phyloP scores from a whole-genome alignment of 1,140 invertebrate species.

The Aphelinus certus region DNA sequence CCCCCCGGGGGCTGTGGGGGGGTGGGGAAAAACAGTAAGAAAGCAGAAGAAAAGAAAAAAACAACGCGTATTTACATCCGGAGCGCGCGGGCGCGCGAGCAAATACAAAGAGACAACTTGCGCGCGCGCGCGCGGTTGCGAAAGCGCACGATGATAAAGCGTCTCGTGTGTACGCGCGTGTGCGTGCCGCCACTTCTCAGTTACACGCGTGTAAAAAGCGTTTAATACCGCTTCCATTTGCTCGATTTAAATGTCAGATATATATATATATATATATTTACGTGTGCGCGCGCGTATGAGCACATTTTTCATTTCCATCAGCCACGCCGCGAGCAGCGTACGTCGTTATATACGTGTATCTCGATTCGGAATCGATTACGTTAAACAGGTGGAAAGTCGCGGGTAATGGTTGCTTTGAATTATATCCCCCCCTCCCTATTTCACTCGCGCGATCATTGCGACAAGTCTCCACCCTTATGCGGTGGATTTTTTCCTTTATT shows the following conservation, averaged over 20 bases:
- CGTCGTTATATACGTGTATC: conserved; percentile 1
- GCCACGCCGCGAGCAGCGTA: background rate
- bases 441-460: no score
- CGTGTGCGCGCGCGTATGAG: no score
- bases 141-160: conserved; percentile 16
- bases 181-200: background rate
- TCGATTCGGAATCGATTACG: conserved; percentile 16
- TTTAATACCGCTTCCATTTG: conserved; percentile 23
- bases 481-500: no score
- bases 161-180: background rate
- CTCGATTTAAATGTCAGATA: conserved; percentile 21
- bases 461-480: no score
- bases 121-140: background rate
- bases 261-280: no score
- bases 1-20: no score
- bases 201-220: conserved; percentile 9
- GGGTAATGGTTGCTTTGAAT: background rate
- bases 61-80: conserved; percentile 3
- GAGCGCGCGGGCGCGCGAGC: background rate
- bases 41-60: background rate
- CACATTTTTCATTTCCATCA: conserved; percentile 7
- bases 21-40: background rate
- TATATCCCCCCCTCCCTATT: background rate
- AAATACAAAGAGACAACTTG: background rate
- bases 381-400: conserved; percentile 18